Percentiles rank a stretch among this genome's conserved stretches.
Conservation (phyloP, 2,888 invertebrate species). For the Polydrusus tereticollis region DNA sequence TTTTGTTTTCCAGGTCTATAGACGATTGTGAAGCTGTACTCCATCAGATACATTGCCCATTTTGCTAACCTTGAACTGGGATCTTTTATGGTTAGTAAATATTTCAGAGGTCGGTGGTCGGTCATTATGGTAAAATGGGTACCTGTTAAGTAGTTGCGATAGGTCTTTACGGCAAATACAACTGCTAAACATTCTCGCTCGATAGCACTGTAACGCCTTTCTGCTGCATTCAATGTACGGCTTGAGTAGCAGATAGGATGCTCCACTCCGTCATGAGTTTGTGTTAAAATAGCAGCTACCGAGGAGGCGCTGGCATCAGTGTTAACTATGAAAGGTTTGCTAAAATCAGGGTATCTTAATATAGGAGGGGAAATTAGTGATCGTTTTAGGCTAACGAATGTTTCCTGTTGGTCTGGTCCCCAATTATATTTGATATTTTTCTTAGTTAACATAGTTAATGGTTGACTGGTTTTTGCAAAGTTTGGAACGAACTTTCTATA, state of each 20-base stretch:
- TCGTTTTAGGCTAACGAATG: too few species aligned
- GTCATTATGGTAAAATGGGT: slow-evolving; percentile 6
- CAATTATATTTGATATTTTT: too few species aligned
- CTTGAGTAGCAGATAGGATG: neutral
- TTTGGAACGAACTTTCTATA: too few species aligned
- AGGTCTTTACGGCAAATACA: slow-evolving; percentile 19
- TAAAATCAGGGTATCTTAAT: neutral
- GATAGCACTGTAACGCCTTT: too few species aligned
- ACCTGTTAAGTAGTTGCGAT: neutral
- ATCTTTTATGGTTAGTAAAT: slow-evolving; percentile 33
- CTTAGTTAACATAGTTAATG: too few species aligned
- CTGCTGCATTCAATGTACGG: too few species aligned
- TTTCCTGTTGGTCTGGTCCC: too few species aligned
- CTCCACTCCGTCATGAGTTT: too few species aligned
- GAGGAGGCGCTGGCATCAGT: neutral
- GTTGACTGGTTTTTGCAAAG: too few species aligned
- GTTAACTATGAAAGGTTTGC: neutral
- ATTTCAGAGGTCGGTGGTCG: slow-evolving; percentile 31
- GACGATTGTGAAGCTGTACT: neutral
- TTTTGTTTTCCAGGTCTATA: neutral
- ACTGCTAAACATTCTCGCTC: slow-evolving; percentile 18
- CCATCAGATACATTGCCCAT: slow-evolving; percentile 16
- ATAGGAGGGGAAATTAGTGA: too few species aligned
- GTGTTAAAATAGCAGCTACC: too few species aligned
- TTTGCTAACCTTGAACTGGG: slow-evolving; percentile 23